A percentile compares a stretch with the other conserved stretches of the same genome.
Conservation (phyloP, 2,113 vertebrate genomes). For the Sarotherodon lohbergeri region DNA sequence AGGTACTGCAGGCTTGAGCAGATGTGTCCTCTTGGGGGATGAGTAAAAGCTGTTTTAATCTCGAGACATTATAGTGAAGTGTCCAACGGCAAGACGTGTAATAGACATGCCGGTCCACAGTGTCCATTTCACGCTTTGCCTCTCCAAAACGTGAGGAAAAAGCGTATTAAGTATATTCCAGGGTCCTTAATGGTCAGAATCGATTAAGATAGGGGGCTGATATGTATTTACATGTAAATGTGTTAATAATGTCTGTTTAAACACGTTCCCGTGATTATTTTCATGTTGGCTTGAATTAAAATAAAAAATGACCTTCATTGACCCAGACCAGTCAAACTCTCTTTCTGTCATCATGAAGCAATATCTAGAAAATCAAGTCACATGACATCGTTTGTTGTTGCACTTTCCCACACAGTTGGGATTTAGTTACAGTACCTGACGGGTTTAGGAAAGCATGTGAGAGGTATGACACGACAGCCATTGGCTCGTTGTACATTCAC, state of each 20-base stretch:
- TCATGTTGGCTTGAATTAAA: not conserved
- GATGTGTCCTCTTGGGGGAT: not conserved
- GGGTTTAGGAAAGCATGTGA: not conserved
- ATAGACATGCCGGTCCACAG: not conserved
- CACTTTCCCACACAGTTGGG: not conserved
- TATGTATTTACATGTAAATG: not conserved
- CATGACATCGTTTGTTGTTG: not conserved
- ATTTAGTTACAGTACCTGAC: not conserved
- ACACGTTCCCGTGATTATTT: not conserved
- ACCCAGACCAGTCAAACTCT: not conserved
- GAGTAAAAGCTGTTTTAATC: not conserved
- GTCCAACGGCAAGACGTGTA: not conserved
- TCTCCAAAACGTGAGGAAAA: not conserved
- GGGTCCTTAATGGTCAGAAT: not conserved
- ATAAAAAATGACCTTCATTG: not conserved
- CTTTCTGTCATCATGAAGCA: not conserved
- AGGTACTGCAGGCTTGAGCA: constrained; percentile 69
- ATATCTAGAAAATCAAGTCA: not conserved
- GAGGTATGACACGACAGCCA: not conserved
- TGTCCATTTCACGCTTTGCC: too few relatives aligned
- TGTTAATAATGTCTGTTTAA: not conserved
- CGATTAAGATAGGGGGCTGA: not conserved
- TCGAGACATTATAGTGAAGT: not conserved
- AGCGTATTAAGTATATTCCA: not conserved
- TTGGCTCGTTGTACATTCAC: not conserved